phyloP scores from a whole-genome alignment of 1,140 invertebrate species.

The Temnothorax curvispinosus region DNA sequence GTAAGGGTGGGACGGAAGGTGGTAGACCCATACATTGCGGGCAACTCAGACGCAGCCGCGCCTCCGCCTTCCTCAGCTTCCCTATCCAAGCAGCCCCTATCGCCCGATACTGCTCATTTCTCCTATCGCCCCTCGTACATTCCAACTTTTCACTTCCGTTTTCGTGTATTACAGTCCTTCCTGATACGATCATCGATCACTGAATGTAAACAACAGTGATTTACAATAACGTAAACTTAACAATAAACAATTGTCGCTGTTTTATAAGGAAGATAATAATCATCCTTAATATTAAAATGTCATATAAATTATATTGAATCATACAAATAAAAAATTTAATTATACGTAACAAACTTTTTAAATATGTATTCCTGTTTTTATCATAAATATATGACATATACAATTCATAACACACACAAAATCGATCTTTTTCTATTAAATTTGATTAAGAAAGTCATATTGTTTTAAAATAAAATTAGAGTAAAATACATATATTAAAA shows the following conservation, averaged over 20 bases:
- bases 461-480: background rate
- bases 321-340: background rate
- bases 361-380: background rate
- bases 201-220: constrained; percentile 65
- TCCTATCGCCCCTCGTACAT: constrained; percentile 47
- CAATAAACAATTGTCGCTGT: background rate
- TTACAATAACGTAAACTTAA: background rate
- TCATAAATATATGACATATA: background rate
- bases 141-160: constrained; percentile 69
- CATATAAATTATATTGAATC: background rate
- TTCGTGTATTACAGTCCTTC: constrained; percentile 60
- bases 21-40: constrained; percentile 78
- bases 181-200: constrained; percentile 67
- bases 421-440: background rate
- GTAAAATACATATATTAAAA: background rate
- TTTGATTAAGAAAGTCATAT: background rate
- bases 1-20: constrained; percentile 63
- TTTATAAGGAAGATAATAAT: background rate
- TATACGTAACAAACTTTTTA: background rate
- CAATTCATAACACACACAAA: background rate
- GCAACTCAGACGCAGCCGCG: constrained; percentile 80
- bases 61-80: constrained; percentile 69
- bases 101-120: constrained; percentile 77
- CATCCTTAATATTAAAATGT: background rate
- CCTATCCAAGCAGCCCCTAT: constrained; percentile 70